Evolutionary conservation across 2,888 invertebrate species (phyloP).

Genomic region (Cheilosia urbana): DNA sequence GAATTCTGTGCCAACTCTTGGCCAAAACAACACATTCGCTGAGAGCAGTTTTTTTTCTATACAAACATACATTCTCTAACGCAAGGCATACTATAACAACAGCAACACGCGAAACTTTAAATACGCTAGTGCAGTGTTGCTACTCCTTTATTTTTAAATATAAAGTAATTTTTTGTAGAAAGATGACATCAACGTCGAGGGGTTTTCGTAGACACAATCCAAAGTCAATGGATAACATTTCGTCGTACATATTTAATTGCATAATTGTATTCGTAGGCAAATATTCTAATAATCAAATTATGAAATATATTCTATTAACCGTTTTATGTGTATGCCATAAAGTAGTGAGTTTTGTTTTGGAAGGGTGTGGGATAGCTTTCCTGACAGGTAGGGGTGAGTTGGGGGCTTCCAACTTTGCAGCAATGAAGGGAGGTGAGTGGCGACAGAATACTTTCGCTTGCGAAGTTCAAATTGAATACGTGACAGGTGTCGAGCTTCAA

Average conservation of each 20-base stretch:
- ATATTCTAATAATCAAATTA: constrained; percentile 42
- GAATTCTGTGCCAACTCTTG: constrained; percentile 24
- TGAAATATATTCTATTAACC: constrained; percentile 62
- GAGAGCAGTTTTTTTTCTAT: not conserved
- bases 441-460: too few species aligned
- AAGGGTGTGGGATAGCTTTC: not conserved
- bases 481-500: too few species aligned
- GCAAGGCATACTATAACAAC: constrained; percentile 52
- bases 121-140: constrained; percentile 12
- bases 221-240: constrained; percentile 24
- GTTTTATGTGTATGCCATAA: constrained; percentile 57
- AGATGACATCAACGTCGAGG: constrained; percentile 44
- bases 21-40: not conserved
- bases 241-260: constrained; percentile 46
- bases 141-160: constrained; percentile 38
- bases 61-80: not conserved
- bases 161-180: constrained; percentile 40
- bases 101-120: not conserved
- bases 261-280: constrained; percentile 62
- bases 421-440: too few species aligned
- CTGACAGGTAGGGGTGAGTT: not conserved
- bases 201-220: constrained; percentile 20
- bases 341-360: constrained; percentile 5
- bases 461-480: too few species aligned
- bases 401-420: too few species aligned